Evolutionary conservation across 2,797 vertebrate species (phyloP).

Genomic region (Ciconia nigra): DNA sequence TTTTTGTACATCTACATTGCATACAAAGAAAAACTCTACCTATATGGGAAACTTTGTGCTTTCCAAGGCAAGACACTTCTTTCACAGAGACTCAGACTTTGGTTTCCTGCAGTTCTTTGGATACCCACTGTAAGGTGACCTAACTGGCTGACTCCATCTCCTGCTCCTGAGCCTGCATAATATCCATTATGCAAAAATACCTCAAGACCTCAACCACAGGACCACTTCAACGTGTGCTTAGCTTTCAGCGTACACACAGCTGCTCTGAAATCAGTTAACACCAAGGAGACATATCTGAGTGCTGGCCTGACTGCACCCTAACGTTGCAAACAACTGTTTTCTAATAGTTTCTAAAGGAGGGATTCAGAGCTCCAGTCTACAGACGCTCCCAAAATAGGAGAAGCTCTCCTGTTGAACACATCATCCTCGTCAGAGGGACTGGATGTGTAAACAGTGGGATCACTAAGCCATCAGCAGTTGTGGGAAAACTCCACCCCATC

Average conservation of each 20-base stretch:
- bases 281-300: neutral
- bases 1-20: too few species aligned
- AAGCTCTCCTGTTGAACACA: slow-evolving; percentile 20
- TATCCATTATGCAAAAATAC: neutral
- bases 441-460: slow-evolving; percentile 9
- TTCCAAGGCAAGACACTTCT: neutral
- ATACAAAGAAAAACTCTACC: neutral
- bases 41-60: neutral
- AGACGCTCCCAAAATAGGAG: neutral
- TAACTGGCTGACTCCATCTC: neutral
- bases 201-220: neutral
- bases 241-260: neutral
- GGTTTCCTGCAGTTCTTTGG: neutral
- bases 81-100: neutral
- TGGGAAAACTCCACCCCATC: slow-evolving; percentile 62
- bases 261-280: neutral
- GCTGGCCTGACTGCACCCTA: neutral
- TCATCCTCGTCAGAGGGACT: neutral
- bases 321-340: neutral
- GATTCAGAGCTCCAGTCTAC: neutral
- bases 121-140: neutral
- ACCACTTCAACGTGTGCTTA: neutral
- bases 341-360: neutral
- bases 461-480: slow-evolving; percentile 11
- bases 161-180: neutral